Conservation (phyloP, 2,797 vertebrate genomes). For the Florisuga fusca region DNA sequence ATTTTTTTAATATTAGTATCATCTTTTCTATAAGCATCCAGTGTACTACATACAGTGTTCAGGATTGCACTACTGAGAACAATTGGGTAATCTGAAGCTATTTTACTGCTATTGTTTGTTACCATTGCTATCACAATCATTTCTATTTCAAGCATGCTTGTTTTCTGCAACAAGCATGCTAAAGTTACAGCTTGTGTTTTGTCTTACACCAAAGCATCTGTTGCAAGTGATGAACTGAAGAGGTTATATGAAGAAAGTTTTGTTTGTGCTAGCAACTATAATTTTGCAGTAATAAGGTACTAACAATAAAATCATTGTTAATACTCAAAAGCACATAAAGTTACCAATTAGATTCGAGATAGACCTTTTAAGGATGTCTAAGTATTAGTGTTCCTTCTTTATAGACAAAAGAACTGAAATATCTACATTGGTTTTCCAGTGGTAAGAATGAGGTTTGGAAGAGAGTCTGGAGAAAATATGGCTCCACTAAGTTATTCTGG, state of each 20-base stretch:
- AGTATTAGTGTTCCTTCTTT: background rate
- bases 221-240: background rate
- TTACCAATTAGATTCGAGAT: background rate
- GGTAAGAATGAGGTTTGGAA: background rate
- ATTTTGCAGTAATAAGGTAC: background rate
- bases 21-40: background rate
- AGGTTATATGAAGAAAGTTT: background rate
- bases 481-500: background rate
- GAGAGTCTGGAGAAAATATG: background rate
- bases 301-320: background rate
- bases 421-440: background rate
- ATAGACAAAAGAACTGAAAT: background rate
- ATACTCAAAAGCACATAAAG: background rate
- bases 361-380: background rate
- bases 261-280: background rate
- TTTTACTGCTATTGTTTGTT: background rate
- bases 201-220: background rate
- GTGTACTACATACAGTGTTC: background rate
- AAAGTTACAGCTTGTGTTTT: background rate
- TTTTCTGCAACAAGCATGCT: background rate
- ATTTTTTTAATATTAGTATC: background rate
- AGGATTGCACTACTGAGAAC: background rate
- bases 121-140: background rate
- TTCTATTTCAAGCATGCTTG: constrained; percentile 16
- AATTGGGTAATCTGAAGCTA: background rate